Percentiles rank a stretch among this genome's conserved stretches.
phyloP scores from a whole-genome alignment of 2,888 invertebrate species.

The Agriopis leucophaearia region DNA sequence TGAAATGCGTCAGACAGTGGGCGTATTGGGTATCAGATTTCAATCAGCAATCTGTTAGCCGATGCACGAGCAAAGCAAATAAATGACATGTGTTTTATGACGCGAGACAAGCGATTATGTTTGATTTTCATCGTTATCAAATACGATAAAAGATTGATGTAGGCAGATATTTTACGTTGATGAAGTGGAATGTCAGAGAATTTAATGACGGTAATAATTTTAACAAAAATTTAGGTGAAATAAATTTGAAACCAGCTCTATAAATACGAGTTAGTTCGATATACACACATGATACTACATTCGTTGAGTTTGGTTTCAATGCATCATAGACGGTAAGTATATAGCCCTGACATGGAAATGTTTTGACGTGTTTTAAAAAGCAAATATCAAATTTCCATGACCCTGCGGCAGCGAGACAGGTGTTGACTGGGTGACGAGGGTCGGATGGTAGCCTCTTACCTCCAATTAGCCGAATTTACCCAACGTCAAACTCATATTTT shows the following conservation, averaged over 20 bases:
- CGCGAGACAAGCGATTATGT: conserved; percentile 36
- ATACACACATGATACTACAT: not conserved
- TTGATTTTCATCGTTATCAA: conserved; percentile 25
- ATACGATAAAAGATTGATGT: conserved; percentile 15
- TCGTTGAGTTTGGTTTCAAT: conserved; percentile 33
- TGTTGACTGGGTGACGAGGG: conserved; percentile 70
- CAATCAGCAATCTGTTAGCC: conserved; percentile 64
- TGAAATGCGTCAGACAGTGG: conserved; percentile 65
- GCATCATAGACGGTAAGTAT: conserved; percentile 25
- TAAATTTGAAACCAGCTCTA: conserved; percentile 1
- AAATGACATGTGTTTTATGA: conserved; percentile 40
- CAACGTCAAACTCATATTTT: conserved; percentile 42
- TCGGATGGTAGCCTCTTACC: conserved; percentile 55
- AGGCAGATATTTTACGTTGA: conserved; percentile 14
- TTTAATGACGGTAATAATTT: conserved; percentile 1
- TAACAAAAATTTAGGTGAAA: conserved; percentile 9
- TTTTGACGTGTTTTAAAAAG: conserved; percentile 65
- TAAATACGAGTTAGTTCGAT: conserved; percentile 7
- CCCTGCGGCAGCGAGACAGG: conserved; percentile 55
- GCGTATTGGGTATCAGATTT: conserved; percentile 73
- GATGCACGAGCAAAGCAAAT: conserved; percentile 40
- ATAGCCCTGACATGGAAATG: conserved; percentile 53
- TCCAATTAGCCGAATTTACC: conserved; percentile 59
- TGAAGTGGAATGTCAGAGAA: conserved; percentile 25
- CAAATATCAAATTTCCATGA: conserved; percentile 57